Evolutionary conservation across 2,113 vertebrate genomes (phyloP).

Genomic region (Sarotherodon lohbergeri): DNA sequence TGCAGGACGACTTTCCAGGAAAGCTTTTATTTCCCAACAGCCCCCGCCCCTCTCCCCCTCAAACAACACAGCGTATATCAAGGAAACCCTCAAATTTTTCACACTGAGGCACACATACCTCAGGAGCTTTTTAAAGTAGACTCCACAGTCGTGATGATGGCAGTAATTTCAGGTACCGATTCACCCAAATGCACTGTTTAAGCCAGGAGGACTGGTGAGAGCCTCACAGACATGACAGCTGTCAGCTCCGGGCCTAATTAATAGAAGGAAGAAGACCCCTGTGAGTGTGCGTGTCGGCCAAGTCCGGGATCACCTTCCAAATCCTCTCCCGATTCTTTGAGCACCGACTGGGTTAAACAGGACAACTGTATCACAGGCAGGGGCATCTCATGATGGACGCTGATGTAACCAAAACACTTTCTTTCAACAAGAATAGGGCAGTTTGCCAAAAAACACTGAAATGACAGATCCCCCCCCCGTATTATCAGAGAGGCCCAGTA

Average conservation of each 20-base stretch:
- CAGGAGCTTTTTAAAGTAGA: not conserved
- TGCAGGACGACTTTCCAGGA: not conserved
- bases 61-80: not conserved
- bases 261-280: slow-evolving; percentile 37
- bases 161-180: not conserved
- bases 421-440: not conserved
- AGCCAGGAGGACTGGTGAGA: slow-evolving; percentile 3
- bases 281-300: slow-evolving; percentile 4
- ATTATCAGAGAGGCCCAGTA: slow-evolving; percentile 9
- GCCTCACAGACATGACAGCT: slow-evolving; percentile 35
- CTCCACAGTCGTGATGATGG: not conserved
- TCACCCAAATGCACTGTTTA: not conserved
- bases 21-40: not conserved
- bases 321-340: not conserved
- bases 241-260: slow-evolving; percentile 49
- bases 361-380: not conserved
- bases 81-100: not conserved
- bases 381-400: not conserved
- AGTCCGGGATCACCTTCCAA: not conserved
- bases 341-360: not conserved
- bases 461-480: not conserved
- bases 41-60: not conserved
- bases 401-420: not conserved
- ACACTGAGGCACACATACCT: not conserved
- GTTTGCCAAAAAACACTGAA: slow-evolving; percentile 11